Conservation (phyloP, 2,113 vertebrate species). For the Labeo catla region DNA sequence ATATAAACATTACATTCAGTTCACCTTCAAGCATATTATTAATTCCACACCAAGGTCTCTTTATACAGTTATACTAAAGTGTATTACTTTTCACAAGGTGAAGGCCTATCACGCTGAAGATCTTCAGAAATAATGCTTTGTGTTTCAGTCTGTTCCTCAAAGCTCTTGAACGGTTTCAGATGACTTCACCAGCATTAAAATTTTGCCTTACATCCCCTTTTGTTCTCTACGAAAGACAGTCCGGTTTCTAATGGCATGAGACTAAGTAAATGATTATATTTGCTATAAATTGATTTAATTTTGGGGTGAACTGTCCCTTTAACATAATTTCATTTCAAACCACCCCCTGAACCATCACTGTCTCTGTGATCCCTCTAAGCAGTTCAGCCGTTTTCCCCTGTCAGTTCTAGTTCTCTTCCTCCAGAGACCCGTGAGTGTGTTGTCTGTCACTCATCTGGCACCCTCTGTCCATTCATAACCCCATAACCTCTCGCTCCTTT, state of each 20-base stretch:
- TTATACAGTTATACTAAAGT: neutral
- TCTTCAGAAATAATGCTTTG: neutral
- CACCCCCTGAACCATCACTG: neutral
- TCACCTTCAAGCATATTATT: neutral
- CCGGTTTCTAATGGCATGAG: neutral
- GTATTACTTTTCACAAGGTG: neutral
- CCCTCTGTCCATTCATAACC: conserved; percentile 44
- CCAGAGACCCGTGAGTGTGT: conserved; percentile 30
- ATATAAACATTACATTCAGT: neutral
- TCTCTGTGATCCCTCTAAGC: conserved; percentile 17
- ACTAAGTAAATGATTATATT: neutral
- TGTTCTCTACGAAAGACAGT: neutral
- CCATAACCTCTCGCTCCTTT: conserved; percentile 23
- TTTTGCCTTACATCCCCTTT: neutral
- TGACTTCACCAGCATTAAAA: neutral
- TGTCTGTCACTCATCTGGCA: conserved; percentile 43
- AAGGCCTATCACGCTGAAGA: neutral
- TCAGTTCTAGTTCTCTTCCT: conserved; percentile 41
- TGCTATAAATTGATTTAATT: neutral
- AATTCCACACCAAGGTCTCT: neutral
- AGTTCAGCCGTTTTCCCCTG: conserved; percentile 41
- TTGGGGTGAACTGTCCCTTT: neutral
- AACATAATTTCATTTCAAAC: conserved; percentile 1
- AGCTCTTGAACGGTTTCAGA: neutral
- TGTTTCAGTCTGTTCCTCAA: neutral